These are phyloP conservation scores for Drosophila sulfurigaster DNA, from an alignment of 1,140 invertebrate genomes.

Conservation along the genomic window DNA sequence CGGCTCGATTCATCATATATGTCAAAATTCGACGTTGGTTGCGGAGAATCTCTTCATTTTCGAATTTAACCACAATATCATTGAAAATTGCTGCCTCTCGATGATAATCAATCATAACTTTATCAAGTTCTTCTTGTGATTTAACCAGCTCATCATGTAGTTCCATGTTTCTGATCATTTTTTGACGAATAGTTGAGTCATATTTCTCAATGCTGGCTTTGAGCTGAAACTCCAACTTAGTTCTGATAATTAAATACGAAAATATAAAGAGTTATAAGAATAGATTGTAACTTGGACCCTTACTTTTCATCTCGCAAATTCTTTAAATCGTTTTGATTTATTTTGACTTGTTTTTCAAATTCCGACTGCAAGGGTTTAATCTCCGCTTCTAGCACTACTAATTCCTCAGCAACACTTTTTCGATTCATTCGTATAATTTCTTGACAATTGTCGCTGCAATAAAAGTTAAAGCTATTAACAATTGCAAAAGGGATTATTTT, in stretches of 20 bases:
- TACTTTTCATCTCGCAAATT: slow-evolving; percentile 14
- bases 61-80: slow-evolving; percentile 16
- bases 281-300: neutral
- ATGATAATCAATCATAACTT: slow-evolving; percentile 1
- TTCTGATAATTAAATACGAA: slow-evolving; percentile 4
- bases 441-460: slow-evolving; percentile 10
- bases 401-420: neutral
- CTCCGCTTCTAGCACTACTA: slow-evolving; percentile 13
- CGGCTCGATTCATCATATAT: slow-evolving; percentile 42
- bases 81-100: slow-evolving; percentile 9
- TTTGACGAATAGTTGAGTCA: slow-evolving; percentile 24
- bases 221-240: slow-evolving; percentile 13
- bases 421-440: neutral
- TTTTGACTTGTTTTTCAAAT: neutral
- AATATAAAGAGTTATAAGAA: no score
- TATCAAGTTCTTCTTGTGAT: neutral
- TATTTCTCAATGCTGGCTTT: slow-evolving; percentile 23
- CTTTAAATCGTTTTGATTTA: neutral
- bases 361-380: neutral
- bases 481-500: neutral
- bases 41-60: neutral
- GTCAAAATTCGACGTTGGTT: neutral
- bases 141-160: neutral
- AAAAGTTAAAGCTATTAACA: neutral
- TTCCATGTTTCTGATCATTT: slow-evolving; percentile 11